Evolutionary conservation across 2,888 invertebrate species (phyloP), one percentile per base, ranked within the genome.

Genomic region (Laothoe populi): DNA sequence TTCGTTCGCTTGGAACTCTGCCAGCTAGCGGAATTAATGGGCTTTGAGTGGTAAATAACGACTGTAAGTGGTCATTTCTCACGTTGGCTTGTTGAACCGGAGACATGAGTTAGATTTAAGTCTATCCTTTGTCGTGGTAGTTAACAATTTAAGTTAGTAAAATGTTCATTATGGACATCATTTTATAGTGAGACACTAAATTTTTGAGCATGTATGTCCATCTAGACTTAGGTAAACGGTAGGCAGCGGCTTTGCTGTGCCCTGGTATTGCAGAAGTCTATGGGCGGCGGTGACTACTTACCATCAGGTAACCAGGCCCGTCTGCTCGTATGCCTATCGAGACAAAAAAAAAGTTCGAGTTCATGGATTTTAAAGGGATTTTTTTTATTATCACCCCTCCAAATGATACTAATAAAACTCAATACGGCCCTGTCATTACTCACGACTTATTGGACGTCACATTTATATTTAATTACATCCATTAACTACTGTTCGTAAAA

Each of bases 1-100:
- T 67, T 91, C 91, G n/a, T 90, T 80, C 0, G 87, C 89, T 87
- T 91, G 91, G 62, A 90, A 91, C 68, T 90, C 90, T 13, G 90
- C 90, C n/a, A 90, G 67, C 90, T 91, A 67, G 1, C 13, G 31
- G 46, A 40, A 67, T 62, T 48, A 40, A 60, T 40, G 26, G 42
- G n/a, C 10, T 61, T 48, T 24, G 24, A 61, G 4, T 61, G 38
- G 58, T 40, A 42, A 58, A 58, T 58, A 58, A 53, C 26, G 35
- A 35, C 19, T 19, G 40, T 26, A 11, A 16, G 35, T 21, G 60
- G 21, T 48, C 16, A 46, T 46, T 44, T 60, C 35, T 35, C 53
- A 35, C 53, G 4, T 31, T 16, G 48, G 7, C 10, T 16, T 31
- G 53, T 35, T 53, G 19, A 53, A 19, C 53, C 16, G 11, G 53